Evolutionary conservation across 2,113 vertebrate genomes (phyloP), one percentile per base, ranked within the genome.

Genomic region (Microtus richardsoni): DNA sequence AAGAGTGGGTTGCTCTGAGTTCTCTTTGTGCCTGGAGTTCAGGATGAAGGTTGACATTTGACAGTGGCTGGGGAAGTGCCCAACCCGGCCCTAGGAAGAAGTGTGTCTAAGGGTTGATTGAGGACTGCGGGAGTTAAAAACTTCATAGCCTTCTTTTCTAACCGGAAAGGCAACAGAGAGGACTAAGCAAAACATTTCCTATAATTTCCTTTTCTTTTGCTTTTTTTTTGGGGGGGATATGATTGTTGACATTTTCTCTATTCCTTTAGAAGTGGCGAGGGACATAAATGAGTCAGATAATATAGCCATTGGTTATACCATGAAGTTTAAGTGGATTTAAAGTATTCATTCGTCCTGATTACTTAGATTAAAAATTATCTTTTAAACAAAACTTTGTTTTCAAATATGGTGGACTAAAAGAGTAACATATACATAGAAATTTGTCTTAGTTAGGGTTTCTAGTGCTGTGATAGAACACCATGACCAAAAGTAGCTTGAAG

Each of bases 361-460:
- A 93, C 33, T 30, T 94, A 62, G 11, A 89, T 49, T 91, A 58
- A 70, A 52, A 96, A 94, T 44, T 68, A 33, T 24, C 44, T 93
- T 96, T 74, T 89, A 92, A 75, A n/a, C 90, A 82, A 91, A 86
- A 41, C 26, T 47, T 36, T 13, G 52, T 62, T 49, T 77, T 21
- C 26, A 39, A 7, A 2, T 1, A 83, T n/a, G 58, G 10, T 70
- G 36, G 70, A 10, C 3, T 60, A n/a, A 39, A 26, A 89, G 74
- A 90, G 60, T 88, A 33, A 74, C 74, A 52, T 83, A 77, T 24
- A 1, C 7, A 22, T 41, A 93, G 39, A 94, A 26, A 62, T 30
- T 62, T 62, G 39, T 30, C 7, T 62, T 19, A 83, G 24, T 28
- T 41, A 26, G 52, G 21, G 36, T 82, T 60, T 58, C 36, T 4